These are phyloP conservation scores for Leucopsar rothschildi DNA, from an alignment of 2,113 vertebrate genomes.

Conservation along the genomic window DNA sequence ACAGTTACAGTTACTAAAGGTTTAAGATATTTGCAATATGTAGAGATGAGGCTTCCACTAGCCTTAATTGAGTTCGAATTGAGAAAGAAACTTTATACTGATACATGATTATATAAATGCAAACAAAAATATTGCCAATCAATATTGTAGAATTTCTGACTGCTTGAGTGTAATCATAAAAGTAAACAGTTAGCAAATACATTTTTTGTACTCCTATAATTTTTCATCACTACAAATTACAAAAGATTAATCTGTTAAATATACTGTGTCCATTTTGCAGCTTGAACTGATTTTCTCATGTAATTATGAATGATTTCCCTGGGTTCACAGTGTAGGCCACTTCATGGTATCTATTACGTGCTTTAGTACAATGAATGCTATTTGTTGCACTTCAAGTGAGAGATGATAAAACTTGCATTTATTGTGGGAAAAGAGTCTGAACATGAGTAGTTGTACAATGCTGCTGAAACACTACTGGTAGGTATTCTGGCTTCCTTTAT, in stretches of 20 bases:
- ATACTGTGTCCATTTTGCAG: background rate
- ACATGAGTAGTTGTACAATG: background rate
- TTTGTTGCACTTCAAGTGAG: background rate
- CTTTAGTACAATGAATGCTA: background rate
- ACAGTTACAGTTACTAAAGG: background rate
- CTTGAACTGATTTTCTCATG: background rate
- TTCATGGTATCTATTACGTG: background rate
- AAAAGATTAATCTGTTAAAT: background rate
- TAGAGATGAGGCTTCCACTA: background rate
- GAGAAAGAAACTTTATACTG: background rate
- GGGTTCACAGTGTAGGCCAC: background rate
- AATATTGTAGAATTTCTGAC: background rate
- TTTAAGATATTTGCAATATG: background rate
- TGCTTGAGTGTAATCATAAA: background rate
- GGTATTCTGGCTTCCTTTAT: background rate
- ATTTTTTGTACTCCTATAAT: background rate
- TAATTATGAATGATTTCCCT: background rate
- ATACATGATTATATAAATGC: background rate
- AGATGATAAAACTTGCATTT: background rate
- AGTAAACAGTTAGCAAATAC: background rate
- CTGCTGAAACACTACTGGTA: background rate
- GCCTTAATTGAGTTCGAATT: background rate
- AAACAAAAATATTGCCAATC: background rate
- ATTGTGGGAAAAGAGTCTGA: background rate
- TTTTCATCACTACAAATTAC: background rate